Base-by-base conservation (phyloP, 2,113 vertebrate species). In the Scolopax mira region DNA sequence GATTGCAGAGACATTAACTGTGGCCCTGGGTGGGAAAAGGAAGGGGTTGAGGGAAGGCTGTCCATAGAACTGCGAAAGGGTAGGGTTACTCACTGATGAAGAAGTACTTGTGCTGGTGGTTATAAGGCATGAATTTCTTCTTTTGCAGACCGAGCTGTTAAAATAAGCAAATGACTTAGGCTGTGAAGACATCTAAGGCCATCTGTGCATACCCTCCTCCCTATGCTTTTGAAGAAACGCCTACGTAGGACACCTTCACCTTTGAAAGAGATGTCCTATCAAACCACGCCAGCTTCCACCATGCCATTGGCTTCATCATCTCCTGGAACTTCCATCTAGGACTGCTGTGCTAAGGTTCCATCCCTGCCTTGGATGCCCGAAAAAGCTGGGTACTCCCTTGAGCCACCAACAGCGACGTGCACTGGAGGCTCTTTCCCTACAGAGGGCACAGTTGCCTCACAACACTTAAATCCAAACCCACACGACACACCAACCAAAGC, bases 61-160 rank as follows among this genome's bases (percentile, higher is more conserved):
- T 4, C 54, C 66, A 11, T 1, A 41, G 28, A 48, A 75, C 39
- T 24, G 41, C 16, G 3, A 9, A 72, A 85, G 48, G 46, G 30
- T 2, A n/a, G 13, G 6, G 60, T 82, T 95, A 98, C 98, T 99
- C 96, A 99, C 98, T 97, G 93, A 99, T 94, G 83, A 97, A 97
- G 97, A 98, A 99, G 85, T 99, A 99, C 83, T 98, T 98, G 97
- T 99, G 98, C 94, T 99, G 98, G 93, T 99, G 97, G 81, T 99
- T 98, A 71, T 99, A 99, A 2, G 98, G 98, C 98, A 99, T 98
- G 90, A 98, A 98, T 85, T 98, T 99, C 91, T 98, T 98, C 97
- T 99, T 99, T 57, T 98, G 97, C 31, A 96, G 94, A 57, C 98
- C 98, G 30, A 98, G 98, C 98, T 99, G 97, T 85, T 70, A 65